Conservation (phyloP, 2,797 vertebrate genomes). For the Anguilla obscura region DNA sequence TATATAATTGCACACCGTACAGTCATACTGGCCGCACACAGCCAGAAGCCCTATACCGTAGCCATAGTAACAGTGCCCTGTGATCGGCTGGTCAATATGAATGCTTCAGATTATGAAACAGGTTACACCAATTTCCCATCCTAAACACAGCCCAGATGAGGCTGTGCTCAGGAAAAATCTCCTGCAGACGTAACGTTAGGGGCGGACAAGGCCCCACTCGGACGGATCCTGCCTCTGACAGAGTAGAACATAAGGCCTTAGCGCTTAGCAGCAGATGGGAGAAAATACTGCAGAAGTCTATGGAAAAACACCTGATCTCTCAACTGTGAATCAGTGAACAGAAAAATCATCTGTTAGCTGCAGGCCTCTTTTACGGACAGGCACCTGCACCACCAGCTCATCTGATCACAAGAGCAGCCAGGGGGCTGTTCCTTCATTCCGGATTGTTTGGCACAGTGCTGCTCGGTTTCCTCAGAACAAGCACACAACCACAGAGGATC, state of each 20-base stretch:
- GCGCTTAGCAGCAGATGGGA: neutral
- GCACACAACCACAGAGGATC: neutral
- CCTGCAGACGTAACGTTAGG: too few species aligned
- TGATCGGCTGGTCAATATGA: too few species aligned
- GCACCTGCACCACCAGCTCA: neutral
- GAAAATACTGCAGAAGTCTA: neutral
- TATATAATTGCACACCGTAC: too few species aligned
- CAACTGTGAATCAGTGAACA: conserved; percentile 11
- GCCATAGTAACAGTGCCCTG: too few species aligned
- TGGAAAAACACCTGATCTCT: neutral
- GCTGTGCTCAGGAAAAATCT: too few species aligned
- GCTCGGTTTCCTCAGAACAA: neutral
- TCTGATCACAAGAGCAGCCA: neutral
- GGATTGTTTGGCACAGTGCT: neutral
- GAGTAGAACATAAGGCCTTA: conserved; percentile 27
- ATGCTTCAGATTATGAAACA: too few species aligned
- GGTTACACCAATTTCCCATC: too few species aligned
- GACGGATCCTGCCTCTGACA: neutral
- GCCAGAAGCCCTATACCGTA: too few species aligned
- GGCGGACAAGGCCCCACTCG: neutral
- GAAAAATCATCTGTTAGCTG: conserved; percentile 23
- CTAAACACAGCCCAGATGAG: too few species aligned
- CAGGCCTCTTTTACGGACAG: neutral
- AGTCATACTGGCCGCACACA: too few species aligned
- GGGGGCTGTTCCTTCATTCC: neutral